Evolutionary conservation across 2,113 vertebrate species (phyloP), one percentile per base, ranked within the genome.

Genomic region (Nettapus auritus): DNA sequence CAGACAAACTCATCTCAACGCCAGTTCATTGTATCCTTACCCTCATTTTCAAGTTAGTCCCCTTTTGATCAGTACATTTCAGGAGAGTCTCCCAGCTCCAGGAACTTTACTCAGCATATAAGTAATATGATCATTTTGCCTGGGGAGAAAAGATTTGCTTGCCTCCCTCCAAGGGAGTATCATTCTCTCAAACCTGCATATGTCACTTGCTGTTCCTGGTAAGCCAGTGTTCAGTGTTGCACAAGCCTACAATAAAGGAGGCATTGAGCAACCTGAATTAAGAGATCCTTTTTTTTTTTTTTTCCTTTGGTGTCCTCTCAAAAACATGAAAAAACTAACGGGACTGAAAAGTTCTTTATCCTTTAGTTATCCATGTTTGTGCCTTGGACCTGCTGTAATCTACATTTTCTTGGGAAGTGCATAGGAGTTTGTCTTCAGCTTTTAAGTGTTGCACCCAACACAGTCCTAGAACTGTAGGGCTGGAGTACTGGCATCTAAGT

Each of bases 171-270:
- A 78, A 70, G 56, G 44, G 25, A 75, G 50, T 90, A 57, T 68
- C 16, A 19, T 36, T 80, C 93, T 81, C 57, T 93, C 88, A 96
- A 69, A 94, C 23, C 76, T 50, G 21, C 63, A 5, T 88, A 74
- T 81, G 16, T 77, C 82, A 69, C 84, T 92, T 96, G 76, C 81
- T 44, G 8, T 44, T 89, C 48, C 85, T 81, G 70, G 69, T 88
- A 78, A 82, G 36, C 53, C 52, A 44, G 28, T 26, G 53, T 56
- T 95, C 62, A 79, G 59, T 88, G 79, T 87, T 89, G 94, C 78
- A 95, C 40, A 96, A 95, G 78, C 62, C 57, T 33, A 70, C 53
- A 88, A 94, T 89, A 94, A 96, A 94, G 88, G 90, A 91, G 80
- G 33, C 56, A 94, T 67, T 77, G 88, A 97, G 86, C n/a, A 93